phyloP scores from a whole-genome alignment of 2,797 vertebrate genomes.

The Rhyacichthys aspro region DNA sequence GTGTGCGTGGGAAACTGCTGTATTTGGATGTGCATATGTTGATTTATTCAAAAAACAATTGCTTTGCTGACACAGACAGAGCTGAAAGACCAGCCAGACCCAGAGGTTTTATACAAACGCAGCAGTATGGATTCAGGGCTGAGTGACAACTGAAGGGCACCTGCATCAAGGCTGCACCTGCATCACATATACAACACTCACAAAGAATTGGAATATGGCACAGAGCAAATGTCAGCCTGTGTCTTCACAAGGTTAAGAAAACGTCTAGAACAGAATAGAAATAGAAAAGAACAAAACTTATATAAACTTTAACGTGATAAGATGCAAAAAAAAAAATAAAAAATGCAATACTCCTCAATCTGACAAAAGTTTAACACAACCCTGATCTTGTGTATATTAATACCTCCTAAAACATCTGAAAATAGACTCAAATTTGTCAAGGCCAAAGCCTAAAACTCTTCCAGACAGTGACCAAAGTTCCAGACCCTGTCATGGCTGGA shows the following conservation, averaged over 20 bases:
- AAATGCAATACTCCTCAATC: no score
- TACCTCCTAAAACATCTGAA: no score
- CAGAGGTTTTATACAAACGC: slow-evolving; percentile 52
- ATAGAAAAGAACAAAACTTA: neutral
- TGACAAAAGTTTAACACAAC: no score
- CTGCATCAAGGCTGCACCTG: slow-evolving; percentile 28
- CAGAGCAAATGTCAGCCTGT: slow-evolving; percentile 35
- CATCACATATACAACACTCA: slow-evolving; percentile 1
- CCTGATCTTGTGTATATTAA: no score
- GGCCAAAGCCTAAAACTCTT: no score
- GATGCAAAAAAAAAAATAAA: no score
- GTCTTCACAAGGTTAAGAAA: slow-evolving; percentile 27
- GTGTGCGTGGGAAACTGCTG: slow-evolving; percentile 35
- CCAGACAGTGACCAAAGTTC: no score
- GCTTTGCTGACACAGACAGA: slow-evolving; percentile 43
- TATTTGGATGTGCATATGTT: slow-evolving; percentile 16
- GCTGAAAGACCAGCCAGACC: slow-evolving; percentile 30
- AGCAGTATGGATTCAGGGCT: slow-evolving; percentile 50
- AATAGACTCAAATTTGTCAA: no score
- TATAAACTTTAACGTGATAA: no score
- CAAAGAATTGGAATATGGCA: slow-evolving; percentile 21
- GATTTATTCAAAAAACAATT: slow-evolving; percentile 46
- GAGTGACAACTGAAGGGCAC: slow-evolving; percentile 50
- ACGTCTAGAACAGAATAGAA: slow-evolving; percentile 30
- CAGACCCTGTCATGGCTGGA: no score